Base-by-base conservation (phyloP, 2,888 invertebrate genomes). In the Cenopis cana region DNA sequence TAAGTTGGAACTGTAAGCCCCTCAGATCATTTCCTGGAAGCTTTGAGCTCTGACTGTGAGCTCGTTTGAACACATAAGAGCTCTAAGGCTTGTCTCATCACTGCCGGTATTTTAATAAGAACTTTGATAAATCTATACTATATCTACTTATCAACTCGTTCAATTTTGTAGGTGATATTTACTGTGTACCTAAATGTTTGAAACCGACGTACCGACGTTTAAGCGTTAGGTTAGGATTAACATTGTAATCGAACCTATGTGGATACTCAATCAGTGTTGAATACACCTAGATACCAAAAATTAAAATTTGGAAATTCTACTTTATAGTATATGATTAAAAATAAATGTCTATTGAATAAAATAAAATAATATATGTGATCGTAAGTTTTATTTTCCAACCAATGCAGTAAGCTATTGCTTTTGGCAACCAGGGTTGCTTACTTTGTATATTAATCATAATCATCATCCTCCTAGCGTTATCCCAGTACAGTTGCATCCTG, bases 341-440 rank as follows among this genome's bases (percentile, higher is more conserved):
- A 87, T 90, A 91, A 91, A 93, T 93, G 93, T 93, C 93, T 93
- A 93, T 93, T 91, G 90, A 93, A 91, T 93, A 92, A 62, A 93
- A 93, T 89, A 87, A 87, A 88, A 88, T 89, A 87, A 86, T 87
- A 87, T 85, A 90, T 82, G 88, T 87, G 77, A 92, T 87, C 81
- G 87, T 79, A 84, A 1, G 87, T 92, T 90, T 93, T 74, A 89
- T 88, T 92, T 82, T 11, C 38, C 71, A 73, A 18, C 17, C 73
- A 73, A 59, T 73, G 56, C 73, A 54, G 55, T 41, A 50, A 12
- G 24, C 4, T 3, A 24, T 17, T n/a, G 20, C 3, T 11, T 18
- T 17, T 11, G n/a, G 6, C 10, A 14, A 14, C 18, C 12, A 11
- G 14, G 10, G 52, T 14, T 20, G 11, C 2, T 17, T 2, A 17